These are phyloP conservation scores for Bombus difficillimus DNA, from an alignment of 1,140 invertebrate genomes.

Conservation along the genomic window DNA sequence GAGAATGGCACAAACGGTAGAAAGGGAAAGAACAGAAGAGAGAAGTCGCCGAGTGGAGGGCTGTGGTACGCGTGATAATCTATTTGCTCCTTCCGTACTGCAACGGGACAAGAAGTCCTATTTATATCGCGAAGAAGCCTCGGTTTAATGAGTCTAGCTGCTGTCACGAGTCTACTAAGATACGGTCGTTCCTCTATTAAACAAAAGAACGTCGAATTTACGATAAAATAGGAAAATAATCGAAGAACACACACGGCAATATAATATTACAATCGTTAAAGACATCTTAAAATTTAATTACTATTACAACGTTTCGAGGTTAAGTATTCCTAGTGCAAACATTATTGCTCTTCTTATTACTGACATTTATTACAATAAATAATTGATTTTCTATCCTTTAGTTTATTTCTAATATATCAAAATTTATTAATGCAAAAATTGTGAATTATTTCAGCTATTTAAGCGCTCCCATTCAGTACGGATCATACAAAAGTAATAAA, in stretches of 20 bases:
- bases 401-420: no score
- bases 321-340: no score
- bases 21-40: slow-evolving; percentile 59
- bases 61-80: slow-evolving; percentile 72
- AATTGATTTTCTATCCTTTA: no score
- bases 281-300: no score
- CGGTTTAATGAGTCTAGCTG: slow-evolving; percentile 81
- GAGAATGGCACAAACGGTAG: slow-evolving; percentile 8
- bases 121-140: slow-evolving; percentile 80
- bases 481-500: no score
- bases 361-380: no score
- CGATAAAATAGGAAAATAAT: neutral
- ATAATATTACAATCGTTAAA: neutral
- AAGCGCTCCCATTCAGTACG: no score
- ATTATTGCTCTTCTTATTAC: no score
- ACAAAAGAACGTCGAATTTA: slow-evolving; percentile 50
- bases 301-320: no score
- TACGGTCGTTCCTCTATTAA: slow-evolving; percentile 68
- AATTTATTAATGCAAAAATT: no score
- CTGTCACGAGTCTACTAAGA: slow-evolving; percentile 76
- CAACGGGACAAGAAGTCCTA: slow-evolving; percentile 74
- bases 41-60: slow-evolving; percentile 47
- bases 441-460: no score
- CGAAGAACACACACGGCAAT: neutral
- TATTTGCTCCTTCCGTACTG: slow-evolving; percentile 73